Percentiles rank a stretch among this genome's conserved stretches.
These are phyloP conservation scores for Ennomos fuscantarius DNA, from an alignment of 2,888 invertebrate genomes.

Conservation along the genomic window DNA sequence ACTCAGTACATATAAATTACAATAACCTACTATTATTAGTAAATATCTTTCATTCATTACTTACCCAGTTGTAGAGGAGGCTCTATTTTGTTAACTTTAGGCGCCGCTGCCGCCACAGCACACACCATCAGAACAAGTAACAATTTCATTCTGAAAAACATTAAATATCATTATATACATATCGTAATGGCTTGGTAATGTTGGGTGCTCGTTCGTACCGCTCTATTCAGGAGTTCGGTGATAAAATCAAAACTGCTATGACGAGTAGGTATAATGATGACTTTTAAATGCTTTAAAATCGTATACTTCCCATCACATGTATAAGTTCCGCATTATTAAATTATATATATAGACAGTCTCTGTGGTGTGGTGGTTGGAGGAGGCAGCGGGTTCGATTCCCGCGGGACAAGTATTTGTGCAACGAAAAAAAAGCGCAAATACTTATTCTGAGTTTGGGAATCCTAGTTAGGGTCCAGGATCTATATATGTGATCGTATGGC, in stretches of 20 bases:
- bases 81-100: conserved; percentile 41
- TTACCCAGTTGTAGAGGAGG: conserved; percentile 37
- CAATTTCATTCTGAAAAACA: conserved; percentile 67
- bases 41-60: conserved; percentile 16
- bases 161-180: conserved; percentile 25
- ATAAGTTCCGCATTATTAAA: not conserved
- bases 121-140: conserved; percentile 58
- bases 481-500: too few species aligned
- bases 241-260: conserved; percentile 19
- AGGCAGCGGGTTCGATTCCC: too few species aligned
- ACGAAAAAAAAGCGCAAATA: too few species aligned
- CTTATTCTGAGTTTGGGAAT: too few species aligned
- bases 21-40: too few species aligned
- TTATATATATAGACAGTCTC: too few species aligned
- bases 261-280: conserved; percentile 7
- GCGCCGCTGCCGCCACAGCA: conserved; percentile 61
- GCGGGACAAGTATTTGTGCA: too few species aligned
- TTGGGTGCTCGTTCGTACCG: not conserved
- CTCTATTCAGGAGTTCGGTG: conserved; percentile 1
- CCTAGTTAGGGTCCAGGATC: too few species aligned
- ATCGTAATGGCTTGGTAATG: conserved; percentile 8
- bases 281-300: not conserved
- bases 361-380: too few species aligned
- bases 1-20: too few species aligned
- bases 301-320: not conserved